Base-by-base conservation (phyloP, 2,797 vertebrate species). In the Staurois parvus region DNA sequence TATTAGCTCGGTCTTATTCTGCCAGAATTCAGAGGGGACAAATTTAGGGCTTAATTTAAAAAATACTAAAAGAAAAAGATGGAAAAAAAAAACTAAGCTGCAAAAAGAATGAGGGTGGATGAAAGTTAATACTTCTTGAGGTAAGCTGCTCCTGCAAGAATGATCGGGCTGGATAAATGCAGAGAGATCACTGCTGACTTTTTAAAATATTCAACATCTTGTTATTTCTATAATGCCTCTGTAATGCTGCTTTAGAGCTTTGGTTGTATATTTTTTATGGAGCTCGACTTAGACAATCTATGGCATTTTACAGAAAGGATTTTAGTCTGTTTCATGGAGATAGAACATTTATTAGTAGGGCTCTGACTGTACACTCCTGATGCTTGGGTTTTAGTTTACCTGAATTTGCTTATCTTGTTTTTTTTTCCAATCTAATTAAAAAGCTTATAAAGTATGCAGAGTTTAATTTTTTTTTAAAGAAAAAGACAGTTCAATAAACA, bases 1-100 rank as follows among this genome's bases (percentile, higher is more conserved):
- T 86, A 86, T 86, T 81, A 81, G 79, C 48, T 70, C n/a, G 40
- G 72, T 42, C 78, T 85, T 67, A 85, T 81, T 81, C 79, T 72
- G 73, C 52, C 66, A 76, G 84, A 66, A 76, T 72, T 34, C 64
- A 32, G 48, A 77, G 66, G 72, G 73, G 73, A 77, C 67, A 81
- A 86, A 85, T 81, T 81, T 86, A 86, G 75, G 66, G 73, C 79
- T 81, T 81, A 86, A 77, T 86, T 70, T 81, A 82, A 86, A 85
- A 79, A 81, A 81, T 62, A 62, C 17, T 76, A 42, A 81, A 37
- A 59, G 48, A n/a, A 52, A 67, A 13, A 64, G 8, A 11, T 26
- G 24, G 13, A 15, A 70, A 76, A 81, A 79, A 62, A 48, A 68
- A 48, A 66, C 29, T 66, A 74, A 72, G 56, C 70, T 28, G 8